These are phyloP conservation scores for Hydriomena furcata DNA, from an alignment of 2,888 invertebrate genomes.

Conservation along the genomic window DNA sequence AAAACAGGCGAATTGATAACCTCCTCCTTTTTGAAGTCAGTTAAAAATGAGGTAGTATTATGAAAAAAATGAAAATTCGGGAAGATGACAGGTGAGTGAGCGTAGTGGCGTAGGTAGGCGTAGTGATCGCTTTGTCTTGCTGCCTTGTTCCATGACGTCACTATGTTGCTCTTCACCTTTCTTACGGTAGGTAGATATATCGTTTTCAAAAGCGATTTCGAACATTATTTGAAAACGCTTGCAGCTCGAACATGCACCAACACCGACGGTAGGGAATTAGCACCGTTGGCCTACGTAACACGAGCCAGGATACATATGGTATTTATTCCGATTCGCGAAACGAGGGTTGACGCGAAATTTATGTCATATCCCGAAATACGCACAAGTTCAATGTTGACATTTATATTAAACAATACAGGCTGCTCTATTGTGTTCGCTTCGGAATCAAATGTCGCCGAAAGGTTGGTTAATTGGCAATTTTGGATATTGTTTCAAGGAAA, in stretches of 20 bases:
- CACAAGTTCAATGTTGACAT: constrained; percentile 76
- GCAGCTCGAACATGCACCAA: constrained; percentile 31
- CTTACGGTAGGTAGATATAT: too few species aligned
- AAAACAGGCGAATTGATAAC: too few species aligned
- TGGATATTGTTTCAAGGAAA: constrained; percentile 41
- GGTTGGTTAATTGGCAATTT: constrained; percentile 48
- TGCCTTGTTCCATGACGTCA: too few species aligned
- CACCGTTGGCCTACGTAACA: constrained; percentile 68
- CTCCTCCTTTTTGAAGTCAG: too few species aligned
- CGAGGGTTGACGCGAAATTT: constrained; percentile 76
- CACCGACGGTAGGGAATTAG: constrained; percentile 58
- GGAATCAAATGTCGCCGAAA: constrained; percentile 56
- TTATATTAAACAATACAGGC: constrained; percentile 72
- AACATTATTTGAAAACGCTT: not conserved
- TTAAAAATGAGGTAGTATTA: too few species aligned
- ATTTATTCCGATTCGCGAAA: constrained; percentile 72
- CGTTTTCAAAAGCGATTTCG: too few species aligned
- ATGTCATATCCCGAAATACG: constrained; percentile 72
- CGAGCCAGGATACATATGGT: constrained; percentile 75
- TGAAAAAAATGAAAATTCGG: too few species aligned
- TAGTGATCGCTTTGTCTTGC: too few species aligned
- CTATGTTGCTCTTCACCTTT: too few species aligned
- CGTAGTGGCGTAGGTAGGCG: too few species aligned
- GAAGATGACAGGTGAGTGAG: too few species aligned
- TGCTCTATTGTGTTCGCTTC: constrained; percentile 60